Evolutionary conservation across 2,797 vertebrate genomes (phyloP).

Genomic region (Gymnoscopelus braueri): DNA sequence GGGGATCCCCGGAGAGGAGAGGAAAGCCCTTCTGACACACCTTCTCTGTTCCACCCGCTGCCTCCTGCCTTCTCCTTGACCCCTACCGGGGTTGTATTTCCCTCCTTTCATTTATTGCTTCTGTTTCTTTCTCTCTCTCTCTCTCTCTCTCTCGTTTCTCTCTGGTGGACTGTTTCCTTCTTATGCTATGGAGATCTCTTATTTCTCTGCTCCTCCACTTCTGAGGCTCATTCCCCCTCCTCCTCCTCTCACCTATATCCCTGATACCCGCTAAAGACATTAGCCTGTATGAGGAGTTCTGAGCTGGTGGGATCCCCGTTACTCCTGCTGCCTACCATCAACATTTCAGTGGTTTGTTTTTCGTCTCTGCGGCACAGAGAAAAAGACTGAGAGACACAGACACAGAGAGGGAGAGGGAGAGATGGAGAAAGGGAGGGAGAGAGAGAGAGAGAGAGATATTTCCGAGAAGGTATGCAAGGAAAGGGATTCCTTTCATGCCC

Average conservation of each 20-base stretch:
- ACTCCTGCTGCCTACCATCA: conserved; percentile 58
- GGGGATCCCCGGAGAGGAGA: conserved; percentile 51
- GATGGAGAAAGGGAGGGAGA: conserved; percentile 1
- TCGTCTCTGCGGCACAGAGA: conserved; percentile 56
- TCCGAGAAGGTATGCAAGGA: conserved; percentile 47
- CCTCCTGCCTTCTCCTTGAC: conserved; percentile 41
- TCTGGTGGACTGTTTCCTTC: conserved; percentile 42
- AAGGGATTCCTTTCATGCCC: conserved; percentile 38
- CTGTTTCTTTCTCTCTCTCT: conserved; percentile 14
- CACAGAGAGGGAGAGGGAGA: neutral
- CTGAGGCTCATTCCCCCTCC: conserved; percentile 19
- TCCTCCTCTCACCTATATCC: conserved; percentile 63
- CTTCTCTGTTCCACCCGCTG: conserved; percentile 22
- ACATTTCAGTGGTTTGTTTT: conserved; percentile 74
- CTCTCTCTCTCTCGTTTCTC: conserved; percentile 31
- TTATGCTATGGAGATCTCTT: conserved; percentile 6
- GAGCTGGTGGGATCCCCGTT: conserved; percentile 59
- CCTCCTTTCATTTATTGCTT: conserved; percentile 28
- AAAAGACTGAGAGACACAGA: neutral
- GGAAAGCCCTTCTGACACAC: conserved; percentile 58
- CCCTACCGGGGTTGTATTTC: conserved; percentile 43
- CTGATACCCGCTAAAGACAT: conserved; percentile 78
- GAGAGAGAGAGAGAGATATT: conserved; percentile 34
- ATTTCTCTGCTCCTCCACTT: conserved; percentile 1
- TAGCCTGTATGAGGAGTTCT: conserved; percentile 56